phyloP scores from a whole-genome alignment of 2,888 invertebrate species.

The Scrobipalpa costella region DNA sequence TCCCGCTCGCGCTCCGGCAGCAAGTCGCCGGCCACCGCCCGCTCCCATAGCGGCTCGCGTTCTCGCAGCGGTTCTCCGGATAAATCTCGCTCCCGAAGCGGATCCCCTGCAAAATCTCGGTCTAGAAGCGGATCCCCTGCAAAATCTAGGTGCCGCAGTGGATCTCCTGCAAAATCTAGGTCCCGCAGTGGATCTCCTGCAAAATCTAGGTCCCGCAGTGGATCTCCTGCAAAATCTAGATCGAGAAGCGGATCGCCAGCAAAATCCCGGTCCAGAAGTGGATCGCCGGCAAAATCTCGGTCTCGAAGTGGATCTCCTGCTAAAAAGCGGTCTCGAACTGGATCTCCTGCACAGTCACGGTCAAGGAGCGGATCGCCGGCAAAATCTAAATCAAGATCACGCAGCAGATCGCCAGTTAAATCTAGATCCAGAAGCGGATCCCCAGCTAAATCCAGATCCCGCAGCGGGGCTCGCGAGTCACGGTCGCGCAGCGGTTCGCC shows the following conservation, averaged over 20 bases:
- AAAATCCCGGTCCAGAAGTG: slow-evolving; percentile 33
- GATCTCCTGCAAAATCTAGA: slow-evolving; percentile 36
- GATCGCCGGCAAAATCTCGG: too few species aligned
- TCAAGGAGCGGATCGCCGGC: slow-evolving; percentile 39
- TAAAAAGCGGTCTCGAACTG: slow-evolving; percentile 34
- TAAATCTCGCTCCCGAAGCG: slow-evolving; percentile 34
- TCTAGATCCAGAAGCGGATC: slow-evolving; percentile 42
- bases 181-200: slow-evolving; percentile 33
- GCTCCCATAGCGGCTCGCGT: too few species aligned
- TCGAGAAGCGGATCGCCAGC: slow-evolving; percentile 31
- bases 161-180: slow-evolving; percentile 40
- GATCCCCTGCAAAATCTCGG: slow-evolving; percentile 35
- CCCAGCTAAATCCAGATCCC: slow-evolving; percentile 33
- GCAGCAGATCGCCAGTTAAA: slow-evolving; percentile 36
- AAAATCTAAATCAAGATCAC: slow-evolving; percentile 32
- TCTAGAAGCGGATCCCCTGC: slow-evolving; percentile 39
- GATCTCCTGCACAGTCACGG: slow-evolving; percentile 35
- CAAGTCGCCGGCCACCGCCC: slow-evolving; percentile 25
- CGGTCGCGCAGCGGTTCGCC: slow-evolving; percentile 32
- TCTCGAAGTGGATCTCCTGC: slow-evolving; percentile 33
- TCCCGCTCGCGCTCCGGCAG: slow-evolving; percentile 32
- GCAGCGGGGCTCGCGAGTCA: slow-evolving; percentile 34
- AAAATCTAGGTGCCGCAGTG: slow-evolving; percentile 27
- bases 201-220: slow-evolving; percentile 29
- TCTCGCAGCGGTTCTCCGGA: slow-evolving; percentile 33